Conservation (phyloP, 2,113 vertebrate species). For the Bufo bufo region DNA sequence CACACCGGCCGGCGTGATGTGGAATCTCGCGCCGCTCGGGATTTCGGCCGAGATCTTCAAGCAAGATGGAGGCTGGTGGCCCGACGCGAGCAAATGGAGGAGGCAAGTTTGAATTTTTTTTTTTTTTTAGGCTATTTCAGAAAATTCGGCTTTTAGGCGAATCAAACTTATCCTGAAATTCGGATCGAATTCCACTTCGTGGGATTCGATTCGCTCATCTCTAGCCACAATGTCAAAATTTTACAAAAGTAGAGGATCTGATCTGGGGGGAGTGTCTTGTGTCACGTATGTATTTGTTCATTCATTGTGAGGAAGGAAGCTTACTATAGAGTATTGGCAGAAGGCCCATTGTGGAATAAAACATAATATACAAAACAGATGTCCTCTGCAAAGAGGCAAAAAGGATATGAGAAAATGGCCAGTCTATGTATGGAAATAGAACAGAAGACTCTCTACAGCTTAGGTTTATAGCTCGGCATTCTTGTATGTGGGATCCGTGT, state of each 20-base stretch:
- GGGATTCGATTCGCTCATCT: no score
- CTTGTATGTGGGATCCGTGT: not conserved
- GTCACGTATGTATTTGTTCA: not conserved
- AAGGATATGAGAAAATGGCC: not conserved
- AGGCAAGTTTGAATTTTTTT: no score
- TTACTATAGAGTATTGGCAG: conserved; percentile 11
- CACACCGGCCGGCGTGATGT: no score
- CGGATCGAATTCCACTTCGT: no score
- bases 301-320: conserved; percentile 19
- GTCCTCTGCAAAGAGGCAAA: not conserved
- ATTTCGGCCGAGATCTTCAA: no score
- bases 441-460: not conserved
- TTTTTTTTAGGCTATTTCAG: no score
- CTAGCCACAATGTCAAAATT: not conserved
- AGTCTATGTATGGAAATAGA: not conserved
- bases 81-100: no score
- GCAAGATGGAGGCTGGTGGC: no score
- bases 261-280: not conserved
- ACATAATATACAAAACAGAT: conserved; percentile 11
- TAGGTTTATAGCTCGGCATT: not conserved
- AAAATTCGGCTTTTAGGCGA: no score
- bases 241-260: not conserved
- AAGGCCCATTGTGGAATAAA: not conserved
- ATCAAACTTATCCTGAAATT: no score
- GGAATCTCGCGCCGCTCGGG: no score